phyloP scores from a whole-genome alignment of 1,140 invertebrate genomes.

The Gonioctena quinquepunctata region DNA sequence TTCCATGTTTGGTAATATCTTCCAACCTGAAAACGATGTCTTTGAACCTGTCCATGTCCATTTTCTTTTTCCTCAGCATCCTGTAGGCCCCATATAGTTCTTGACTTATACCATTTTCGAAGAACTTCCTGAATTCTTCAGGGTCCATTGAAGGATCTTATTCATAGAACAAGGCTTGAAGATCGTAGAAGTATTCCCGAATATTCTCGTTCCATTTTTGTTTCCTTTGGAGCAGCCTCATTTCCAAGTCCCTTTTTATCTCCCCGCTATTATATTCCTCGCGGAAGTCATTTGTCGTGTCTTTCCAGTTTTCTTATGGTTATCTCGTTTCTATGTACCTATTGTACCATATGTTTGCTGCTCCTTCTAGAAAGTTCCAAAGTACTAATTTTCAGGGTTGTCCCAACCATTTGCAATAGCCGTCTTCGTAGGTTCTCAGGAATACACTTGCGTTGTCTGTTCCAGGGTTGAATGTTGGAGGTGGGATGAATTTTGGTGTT shows the following conservation, averaged over 20 bases:
- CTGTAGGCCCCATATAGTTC: not conserved
- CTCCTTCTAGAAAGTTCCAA: not conserved
- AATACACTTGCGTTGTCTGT: not conserved
- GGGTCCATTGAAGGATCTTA: not conserved
- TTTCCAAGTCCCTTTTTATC: not conserved
- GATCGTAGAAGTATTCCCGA: not conserved
- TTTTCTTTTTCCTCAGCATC: not conserved
- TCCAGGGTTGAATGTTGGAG: not conserved
- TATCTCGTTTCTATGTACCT: not conserved
- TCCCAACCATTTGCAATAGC: not conserved
- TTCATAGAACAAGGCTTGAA: not conserved
- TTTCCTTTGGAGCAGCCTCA: not conserved
- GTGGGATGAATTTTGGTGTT: not conserved
- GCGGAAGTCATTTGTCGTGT: too few relatives aligned
- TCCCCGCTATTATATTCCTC: not conserved
- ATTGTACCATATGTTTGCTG: not conserved
- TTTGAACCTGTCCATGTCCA: not conserved
- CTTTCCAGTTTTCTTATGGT: too few relatives aligned
- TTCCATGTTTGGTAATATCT: not conserved
- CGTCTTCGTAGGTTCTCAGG: not conserved
- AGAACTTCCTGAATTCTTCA: not conserved
- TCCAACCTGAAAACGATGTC: not conserved
- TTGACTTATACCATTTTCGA: not conserved
- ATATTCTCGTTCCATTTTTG: not conserved
- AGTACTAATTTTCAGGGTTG: not conserved